phyloP scores from a whole-genome alignment of 35 echinoderm and acorn worm species.

The Apostichopus californicus region DNA sequence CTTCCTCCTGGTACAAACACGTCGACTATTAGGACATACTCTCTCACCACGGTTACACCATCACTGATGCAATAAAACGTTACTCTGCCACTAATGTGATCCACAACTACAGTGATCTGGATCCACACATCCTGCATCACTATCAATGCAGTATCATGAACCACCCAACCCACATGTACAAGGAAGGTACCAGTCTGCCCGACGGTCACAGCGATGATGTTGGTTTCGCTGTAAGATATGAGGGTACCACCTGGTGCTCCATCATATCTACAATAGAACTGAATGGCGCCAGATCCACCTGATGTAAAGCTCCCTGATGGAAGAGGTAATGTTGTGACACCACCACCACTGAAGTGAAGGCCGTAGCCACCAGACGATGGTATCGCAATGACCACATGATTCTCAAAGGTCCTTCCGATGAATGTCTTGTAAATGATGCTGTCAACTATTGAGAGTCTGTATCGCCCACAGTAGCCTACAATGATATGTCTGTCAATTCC shows the following conservation, averaged over 20 bases:
- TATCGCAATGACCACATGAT: conserved; percentile 25
- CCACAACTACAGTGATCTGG: conserved; percentile 66
- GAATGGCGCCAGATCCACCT: conserved; percentile 46
- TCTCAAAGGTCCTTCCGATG: background rate
- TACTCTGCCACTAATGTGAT: conserved; percentile 42
- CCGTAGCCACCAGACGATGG: conserved; percentile 61
- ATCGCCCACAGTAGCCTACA: conserved; percentile 56
- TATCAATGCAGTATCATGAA: conserved; percentile 56
- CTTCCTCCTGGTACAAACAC: conserved; percentile 60
- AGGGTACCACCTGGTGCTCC: conserved; percentile 57
- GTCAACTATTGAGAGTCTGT: background rate
- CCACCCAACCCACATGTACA: conserved; percentile 51
- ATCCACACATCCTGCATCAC: conserved; percentile 65
- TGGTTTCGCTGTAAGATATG: conserved; percentile 55
- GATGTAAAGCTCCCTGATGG: conserved; percentile 22
- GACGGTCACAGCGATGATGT: conserved; percentile 66
- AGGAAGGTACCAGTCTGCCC: conserved; percentile 53
- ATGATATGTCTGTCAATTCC: conserved; percentile 5
- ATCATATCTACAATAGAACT: conserved; percentile 65
- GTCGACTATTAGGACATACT: conserved; percentile 42
- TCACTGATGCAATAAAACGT: conserved; percentile 61
- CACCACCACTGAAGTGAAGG: conserved; percentile 65
- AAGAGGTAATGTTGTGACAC: conserved; percentile 59
- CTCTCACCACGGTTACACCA: conserved; percentile 42
- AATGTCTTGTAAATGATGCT: conserved; percentile 58